Evolutionary conservation across 2,797 vertebrate species (phyloP).

Genomic region (Loris lydekkerianus): DNA sequence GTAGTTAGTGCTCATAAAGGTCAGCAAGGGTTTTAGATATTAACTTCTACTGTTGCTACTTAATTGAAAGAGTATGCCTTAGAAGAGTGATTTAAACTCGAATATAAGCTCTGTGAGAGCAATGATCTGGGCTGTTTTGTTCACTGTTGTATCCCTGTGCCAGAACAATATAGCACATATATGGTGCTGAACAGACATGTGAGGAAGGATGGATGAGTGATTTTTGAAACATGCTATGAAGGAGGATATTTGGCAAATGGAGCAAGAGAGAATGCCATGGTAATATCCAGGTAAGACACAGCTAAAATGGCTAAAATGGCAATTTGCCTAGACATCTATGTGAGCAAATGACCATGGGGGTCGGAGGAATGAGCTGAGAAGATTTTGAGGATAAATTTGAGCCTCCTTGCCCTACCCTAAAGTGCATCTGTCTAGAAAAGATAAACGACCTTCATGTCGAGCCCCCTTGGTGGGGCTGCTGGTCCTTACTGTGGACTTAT

Average conservation of each 20-base stretch:
- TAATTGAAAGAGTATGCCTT: neutral
- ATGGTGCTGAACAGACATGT: neutral
- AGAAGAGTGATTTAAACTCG: conserved; percentile 5
- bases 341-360: neutral
- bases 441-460: neutral
- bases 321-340: neutral
- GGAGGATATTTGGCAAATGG: neutral
- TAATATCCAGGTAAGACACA: neutral
- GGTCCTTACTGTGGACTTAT: neutral
- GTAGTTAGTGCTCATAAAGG: neutral
- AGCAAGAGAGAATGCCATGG: neutral
- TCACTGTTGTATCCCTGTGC: neutral
- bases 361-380: neutral
- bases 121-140: neutral
- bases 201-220: neutral
- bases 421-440: neutral
- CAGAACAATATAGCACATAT: neutral
- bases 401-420: neutral
- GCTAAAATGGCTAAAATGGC: neutral
- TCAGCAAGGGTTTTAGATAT: neutral
- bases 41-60: neutral
- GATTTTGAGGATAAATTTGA: neutral
- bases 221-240: neutral
- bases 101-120: neutral
- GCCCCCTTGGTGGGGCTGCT: neutral